Percentiles rank a stretch among this genome's conserved stretches.
These are phyloP conservation scores for Lepidotrigona ventralis DNA, from an alignment of 1,140 invertebrate species.

Conservation along the genomic window DNA sequence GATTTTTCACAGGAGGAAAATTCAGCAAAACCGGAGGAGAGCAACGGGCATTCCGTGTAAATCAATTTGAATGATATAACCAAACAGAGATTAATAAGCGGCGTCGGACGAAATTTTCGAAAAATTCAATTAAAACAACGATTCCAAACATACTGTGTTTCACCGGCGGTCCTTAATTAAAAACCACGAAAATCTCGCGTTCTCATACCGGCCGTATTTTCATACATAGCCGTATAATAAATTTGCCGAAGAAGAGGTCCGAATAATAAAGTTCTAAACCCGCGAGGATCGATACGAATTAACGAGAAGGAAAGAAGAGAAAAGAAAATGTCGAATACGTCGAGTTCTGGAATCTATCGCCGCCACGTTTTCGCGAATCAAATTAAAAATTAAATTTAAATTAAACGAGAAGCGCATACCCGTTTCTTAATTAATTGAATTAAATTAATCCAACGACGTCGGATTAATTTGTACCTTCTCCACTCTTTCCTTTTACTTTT, in stretches of 20 bases:
- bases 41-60: not conserved
- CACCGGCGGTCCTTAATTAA: not conserved
- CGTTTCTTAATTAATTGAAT: conserved; percentile 41
- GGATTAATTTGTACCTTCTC: conserved; percentile 4
- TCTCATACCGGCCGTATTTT: not conserved
- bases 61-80: not conserved
- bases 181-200: not conserved
- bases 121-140: conserved; percentile 12
- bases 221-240: not conserved
- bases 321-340: not conserved
- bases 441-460: conserved; percentile 5
- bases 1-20: not conserved
- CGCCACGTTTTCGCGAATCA: not conserved
- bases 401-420: not conserved
- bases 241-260: not conserved
- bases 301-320: not conserved
- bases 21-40: not conserved
- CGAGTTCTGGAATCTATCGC: not conserved
- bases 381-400: conserved; percentile 39
- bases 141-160: no score
- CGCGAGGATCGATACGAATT: not conserved
- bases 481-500: not conserved
- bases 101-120: conserved; percentile 2
- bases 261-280: not conserved
- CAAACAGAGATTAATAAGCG: not conserved